Conservation (phyloP, 2,113 vertebrate species). For the Anoura caudifer region DNA sequence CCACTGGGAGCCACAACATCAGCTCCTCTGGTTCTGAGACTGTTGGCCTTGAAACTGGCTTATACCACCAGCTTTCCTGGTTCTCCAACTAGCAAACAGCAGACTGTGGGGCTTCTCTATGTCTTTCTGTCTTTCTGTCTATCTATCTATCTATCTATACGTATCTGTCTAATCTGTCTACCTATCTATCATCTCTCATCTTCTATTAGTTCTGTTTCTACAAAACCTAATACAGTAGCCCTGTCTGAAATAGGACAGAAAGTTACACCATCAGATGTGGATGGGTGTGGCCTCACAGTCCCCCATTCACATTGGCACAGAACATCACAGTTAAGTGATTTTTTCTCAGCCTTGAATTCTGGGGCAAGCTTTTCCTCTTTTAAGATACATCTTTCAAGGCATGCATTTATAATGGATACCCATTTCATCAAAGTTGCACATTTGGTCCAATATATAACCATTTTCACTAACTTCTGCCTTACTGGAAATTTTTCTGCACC, state of each 20-base stretch:
- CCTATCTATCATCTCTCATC: background rate
- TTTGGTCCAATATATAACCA: background rate
- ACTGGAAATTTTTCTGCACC: background rate
- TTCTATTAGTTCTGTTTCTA: background rate
- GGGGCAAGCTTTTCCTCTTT: background rate
- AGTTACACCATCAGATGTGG: background rate
- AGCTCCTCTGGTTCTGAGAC: background rate
- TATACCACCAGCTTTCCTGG: background rate
- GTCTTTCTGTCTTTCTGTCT: background rate
- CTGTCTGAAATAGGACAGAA: background rate
- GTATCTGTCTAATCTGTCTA: background rate
- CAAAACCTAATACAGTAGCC: background rate
- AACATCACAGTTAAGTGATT: background rate
- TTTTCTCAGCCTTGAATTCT: background rate
- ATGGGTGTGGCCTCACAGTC: background rate
- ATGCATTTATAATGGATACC: background rate
- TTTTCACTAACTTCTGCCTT: background rate
- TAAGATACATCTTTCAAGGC: background rate
- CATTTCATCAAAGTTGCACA: background rate
- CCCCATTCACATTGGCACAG: background rate
- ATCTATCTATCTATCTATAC: background rate
- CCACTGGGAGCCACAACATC: background rate
- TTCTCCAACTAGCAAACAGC: background rate
- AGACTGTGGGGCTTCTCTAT: background rate
- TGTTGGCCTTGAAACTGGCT: background rate